phyloP scores from a whole-genome alignment of 2,888 invertebrate species.

The Agrypnus murinus region DNA sequence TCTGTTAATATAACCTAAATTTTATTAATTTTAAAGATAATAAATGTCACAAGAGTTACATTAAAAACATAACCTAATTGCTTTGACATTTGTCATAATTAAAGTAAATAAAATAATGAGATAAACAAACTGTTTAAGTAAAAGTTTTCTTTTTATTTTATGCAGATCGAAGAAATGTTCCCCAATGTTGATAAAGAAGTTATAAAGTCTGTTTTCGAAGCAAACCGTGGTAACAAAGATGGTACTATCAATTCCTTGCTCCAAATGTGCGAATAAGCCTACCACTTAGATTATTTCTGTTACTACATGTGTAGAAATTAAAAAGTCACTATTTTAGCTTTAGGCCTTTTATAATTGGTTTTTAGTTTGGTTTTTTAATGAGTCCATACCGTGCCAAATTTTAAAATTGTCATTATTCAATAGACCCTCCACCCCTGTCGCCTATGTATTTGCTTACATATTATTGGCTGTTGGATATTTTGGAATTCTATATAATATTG shows the following conservation, averaged over 20 bases:
- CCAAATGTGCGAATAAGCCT: slow-evolving; percentile 85
- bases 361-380: slow-evolving; percentile 4
- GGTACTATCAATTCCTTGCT: slow-evolving; percentile 92
- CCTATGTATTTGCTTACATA: not conserved
- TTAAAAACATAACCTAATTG: no score
- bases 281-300: slow-evolving; percentile 7
- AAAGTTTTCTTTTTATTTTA: slow-evolving; percentile 46
- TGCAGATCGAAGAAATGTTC: slow-evolving; percentile 96
- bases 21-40: no score
- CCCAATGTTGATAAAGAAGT: slow-evolving; percentile 96
- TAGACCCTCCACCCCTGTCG: not conserved
- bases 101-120: not conserved
- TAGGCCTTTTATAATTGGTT: slow-evolving; percentile 25
- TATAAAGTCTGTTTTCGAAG: slow-evolving; percentile 91
- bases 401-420: slow-evolving; percentile 5
- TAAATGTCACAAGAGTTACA: no score
- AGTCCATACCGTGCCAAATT: slow-evolving; percentile 25
- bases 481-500: no score
- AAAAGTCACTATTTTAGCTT: slow-evolving; percentile 24
- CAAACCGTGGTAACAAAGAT: slow-evolving; percentile 92
- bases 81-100: no score
- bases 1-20: no score
- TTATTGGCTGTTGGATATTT: slow-evolving; percentile 4
- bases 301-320: slow-evolving; percentile 27
- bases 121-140: not conserved